These are phyloP conservation scores for Pelodytes ibericus DNA, from an alignment of 2,797 vertebrate genomes.

Conservation along the genomic window DNA sequence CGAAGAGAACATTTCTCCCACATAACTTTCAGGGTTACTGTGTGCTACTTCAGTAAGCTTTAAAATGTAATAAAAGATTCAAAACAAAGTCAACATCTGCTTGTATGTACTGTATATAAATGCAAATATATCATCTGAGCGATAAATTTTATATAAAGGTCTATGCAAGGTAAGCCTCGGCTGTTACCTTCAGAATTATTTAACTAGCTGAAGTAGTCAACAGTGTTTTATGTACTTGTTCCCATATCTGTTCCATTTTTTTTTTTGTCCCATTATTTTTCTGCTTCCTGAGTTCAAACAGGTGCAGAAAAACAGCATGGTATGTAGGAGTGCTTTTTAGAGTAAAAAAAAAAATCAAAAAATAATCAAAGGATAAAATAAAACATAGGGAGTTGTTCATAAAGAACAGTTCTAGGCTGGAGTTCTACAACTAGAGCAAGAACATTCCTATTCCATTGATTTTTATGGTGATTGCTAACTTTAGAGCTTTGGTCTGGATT, in stretches of 20 bases:
- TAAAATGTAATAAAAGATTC: background rate
- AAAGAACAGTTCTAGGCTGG: too few relatives aligned
- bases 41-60: slow-evolving; percentile 4
- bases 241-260: slow-evolving; percentile 17
- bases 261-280: slow-evolving; percentile 41
- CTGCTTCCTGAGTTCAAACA: slow-evolving; percentile 30
- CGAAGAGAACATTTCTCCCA: background rate
- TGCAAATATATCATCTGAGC: slow-evolving; percentile 4
- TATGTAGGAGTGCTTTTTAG: slow-evolving; percentile 7
- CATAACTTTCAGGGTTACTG: background rate
- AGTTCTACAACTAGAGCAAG: too few relatives aligned
- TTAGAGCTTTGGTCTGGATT: too few relatives aligned
- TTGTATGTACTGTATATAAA: slow-evolving; percentile 16
- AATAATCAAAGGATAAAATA: background rate
- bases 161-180: slow-evolving; percentile 10
- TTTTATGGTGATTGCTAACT: too few relatives aligned
- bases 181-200: slow-evolving; percentile 48
- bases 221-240: slow-evolving; percentile 54
- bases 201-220: slow-evolving; percentile 36
- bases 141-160: slow-evolving; percentile 15
- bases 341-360: too few relatives aligned
- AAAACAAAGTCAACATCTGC: slow-evolving; percentile 11
- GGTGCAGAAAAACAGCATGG: slow-evolving; percentile 15
- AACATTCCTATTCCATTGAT: too few relatives aligned
- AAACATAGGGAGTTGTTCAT: too few relatives aligned